phyloP scores from a whole-genome alignment of 2,797 vertebrate genomes.

The Pipistrellus pipistrellus region DNA sequence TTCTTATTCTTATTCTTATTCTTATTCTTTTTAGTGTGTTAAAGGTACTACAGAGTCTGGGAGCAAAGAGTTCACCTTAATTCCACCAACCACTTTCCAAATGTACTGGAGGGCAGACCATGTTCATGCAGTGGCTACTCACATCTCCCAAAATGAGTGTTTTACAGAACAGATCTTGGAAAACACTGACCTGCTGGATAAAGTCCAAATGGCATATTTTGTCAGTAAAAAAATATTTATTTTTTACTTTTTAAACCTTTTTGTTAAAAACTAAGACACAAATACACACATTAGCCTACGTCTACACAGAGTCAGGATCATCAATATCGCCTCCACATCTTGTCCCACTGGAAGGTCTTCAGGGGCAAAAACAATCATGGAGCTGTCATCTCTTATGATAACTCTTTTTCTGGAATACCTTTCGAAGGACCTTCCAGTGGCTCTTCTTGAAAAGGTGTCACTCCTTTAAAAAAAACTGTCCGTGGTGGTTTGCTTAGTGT shows the following conservation, averaged over 20 bases:
- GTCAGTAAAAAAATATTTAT: not conserved
- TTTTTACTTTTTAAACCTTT: not conserved
- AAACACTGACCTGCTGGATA: not conserved
- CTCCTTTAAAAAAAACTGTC: not conserved
- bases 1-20: too few relatives aligned
- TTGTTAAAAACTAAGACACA: not conserved
- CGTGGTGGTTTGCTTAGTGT: not conserved
- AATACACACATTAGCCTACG: not conserved
- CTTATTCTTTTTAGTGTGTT: not conserved
- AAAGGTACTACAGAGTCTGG: not conserved
- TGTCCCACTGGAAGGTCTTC: not conserved
- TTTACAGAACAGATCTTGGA: conserved; percentile 19
- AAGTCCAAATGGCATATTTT: not conserved
- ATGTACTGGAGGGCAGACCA: not conserved
- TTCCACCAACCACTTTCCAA: not conserved
- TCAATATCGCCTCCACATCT: not conserved
- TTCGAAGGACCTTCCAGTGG: not conserved
- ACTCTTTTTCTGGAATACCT: not conserved
- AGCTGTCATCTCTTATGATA: not conserved
- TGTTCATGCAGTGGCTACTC: not conserved
- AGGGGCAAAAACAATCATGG: not conserved
- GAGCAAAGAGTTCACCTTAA: not conserved
- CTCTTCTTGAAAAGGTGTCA: not conserved
- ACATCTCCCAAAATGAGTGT: not conserved
- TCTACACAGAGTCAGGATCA: not conserved